Evolutionary conservation across 2,888 invertebrate genomes (phyloP).

Genomic region (Standfussiana lucernea): DNA sequence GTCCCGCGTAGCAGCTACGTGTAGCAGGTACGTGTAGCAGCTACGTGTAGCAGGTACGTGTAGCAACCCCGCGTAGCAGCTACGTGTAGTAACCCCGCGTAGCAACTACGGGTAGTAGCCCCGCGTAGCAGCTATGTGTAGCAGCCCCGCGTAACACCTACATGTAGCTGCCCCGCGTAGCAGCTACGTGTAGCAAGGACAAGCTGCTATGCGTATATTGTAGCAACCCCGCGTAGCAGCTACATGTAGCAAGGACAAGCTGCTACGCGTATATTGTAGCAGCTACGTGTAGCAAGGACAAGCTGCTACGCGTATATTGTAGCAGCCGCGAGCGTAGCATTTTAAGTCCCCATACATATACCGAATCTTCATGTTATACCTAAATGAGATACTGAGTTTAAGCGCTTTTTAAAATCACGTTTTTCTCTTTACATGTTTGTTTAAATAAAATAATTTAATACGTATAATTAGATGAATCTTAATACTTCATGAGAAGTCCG

Average conservation of each 20-base stretch:
- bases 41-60: not conserved
- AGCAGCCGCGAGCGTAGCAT: not conserved
- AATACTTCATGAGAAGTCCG: not conserved
- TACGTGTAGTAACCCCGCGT: not conserved
- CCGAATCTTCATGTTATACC: not conserved
- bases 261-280: no score
- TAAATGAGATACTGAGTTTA: not conserved
- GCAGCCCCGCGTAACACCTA: no score
- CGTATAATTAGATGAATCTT: not conserved
- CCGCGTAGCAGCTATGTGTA: not conserved
- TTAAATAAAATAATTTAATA: not conserved
- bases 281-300: not conserved
- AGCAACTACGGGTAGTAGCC: not conserved
- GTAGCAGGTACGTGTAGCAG: not conserved
- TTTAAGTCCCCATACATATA: not conserved
- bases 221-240: not conserved
- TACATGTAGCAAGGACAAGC: not conserved
- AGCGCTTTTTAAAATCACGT: not conserved
- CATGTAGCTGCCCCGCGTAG: no score
- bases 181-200: not conserved
- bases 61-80: not conserved
- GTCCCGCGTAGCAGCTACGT: no score
- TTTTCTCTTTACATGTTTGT: not conserved
- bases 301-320: not conserved
- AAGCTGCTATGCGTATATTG: not conserved